Base-by-base conservation (phyloP, 2,113 vertebrate genomes). In the Cygnus buccinator region DNA sequence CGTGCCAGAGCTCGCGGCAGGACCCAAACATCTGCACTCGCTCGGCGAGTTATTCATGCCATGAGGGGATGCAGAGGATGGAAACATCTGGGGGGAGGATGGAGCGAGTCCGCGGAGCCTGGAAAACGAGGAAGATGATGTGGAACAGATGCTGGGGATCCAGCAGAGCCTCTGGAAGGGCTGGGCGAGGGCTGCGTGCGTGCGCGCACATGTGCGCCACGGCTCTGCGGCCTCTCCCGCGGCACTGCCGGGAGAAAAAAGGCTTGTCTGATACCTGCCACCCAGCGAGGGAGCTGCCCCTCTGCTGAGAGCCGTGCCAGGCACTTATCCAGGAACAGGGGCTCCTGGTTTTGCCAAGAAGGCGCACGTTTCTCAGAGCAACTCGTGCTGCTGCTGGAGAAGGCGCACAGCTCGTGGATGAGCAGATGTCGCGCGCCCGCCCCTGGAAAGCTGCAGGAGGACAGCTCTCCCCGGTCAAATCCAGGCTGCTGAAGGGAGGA, bases 51-150 rank as follows among this genome's bases (percentile, higher is more conserved):
- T 39, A 21, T 59, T 63, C 80, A 23, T 46, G 43, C 87, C 73
- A 70, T 14, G 63, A 70, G 63, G 63, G 80, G 77, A 39, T 37
- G 77, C 11, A 33, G 65, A 52, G 74, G 77, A 43, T 71, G 93
- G 82, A 71, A 91, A 90, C 91, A 93, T 94, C 94, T 93, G 96
- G 73, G 46, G 48, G 66, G 62, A 67, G 86, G 74, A 87, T 19
- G 74, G 73, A 89, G 39, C 1, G n/a, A 80, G 76, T 35, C 85
- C 46, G 48, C 72, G 39, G 91, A 80, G 76, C 29, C 87, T 52
- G 80, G 74, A 81, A 62, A 71, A 79, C 0, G n/a, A 85, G 61
- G 43, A 55, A 31, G 66, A 85, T 44, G 93, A 92, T 87, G 90
- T 10, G 74, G 85, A 94, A 70, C 90, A 94, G 95, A 93, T 95